These are phyloP conservation scores for Drosophila jambulina DNA, from an alignment of 1,140 invertebrate genomes.

Conservation along the genomic window DNA sequence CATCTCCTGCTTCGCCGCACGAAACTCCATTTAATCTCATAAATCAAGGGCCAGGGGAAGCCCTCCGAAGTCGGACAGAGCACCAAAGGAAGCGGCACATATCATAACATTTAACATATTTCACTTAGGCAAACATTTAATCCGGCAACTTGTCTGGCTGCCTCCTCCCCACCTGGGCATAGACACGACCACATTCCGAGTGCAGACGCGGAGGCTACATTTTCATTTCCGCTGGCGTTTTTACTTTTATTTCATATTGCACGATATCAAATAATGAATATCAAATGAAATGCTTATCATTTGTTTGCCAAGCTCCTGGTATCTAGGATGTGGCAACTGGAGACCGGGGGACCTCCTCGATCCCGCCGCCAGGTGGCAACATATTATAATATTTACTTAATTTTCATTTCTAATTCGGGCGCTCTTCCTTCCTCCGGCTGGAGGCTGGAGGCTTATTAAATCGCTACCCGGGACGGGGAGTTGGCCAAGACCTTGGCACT, in stretches of 20 bases:
- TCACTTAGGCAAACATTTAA: slow-evolving; percentile 81
- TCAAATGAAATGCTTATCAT: slow-evolving; percentile 85
- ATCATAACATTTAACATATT: slow-evolving; percentile 81
- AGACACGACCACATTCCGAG: background rate
- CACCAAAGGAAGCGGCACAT: slow-evolving; percentile 45
- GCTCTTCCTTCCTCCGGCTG: background rate
- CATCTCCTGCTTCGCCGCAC: slow-evolving; percentile 9
- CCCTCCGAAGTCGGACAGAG: background rate
- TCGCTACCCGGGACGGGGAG: slow-evolving; percentile 22
- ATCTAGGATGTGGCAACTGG: slow-evolving; percentile 8
- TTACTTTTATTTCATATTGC: slow-evolving; percentile 82
- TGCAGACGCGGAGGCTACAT: slow-evolving; percentile 33
- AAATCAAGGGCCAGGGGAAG: slow-evolving; percentile 60
- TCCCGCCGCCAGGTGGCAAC: slow-evolving; percentile 48
- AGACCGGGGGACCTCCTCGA: background rate
- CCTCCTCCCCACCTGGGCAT: slow-evolving; percentile 5
- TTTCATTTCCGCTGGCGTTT: slow-evolving; percentile 83
- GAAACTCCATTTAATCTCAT: slow-evolving; percentile 65
- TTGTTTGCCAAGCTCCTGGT: slow-evolving; percentile 75
- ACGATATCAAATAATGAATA: slow-evolving; percentile 85
- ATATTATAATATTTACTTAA: slow-evolving; percentile 85
- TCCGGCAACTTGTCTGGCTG: slow-evolving; percentile 59
- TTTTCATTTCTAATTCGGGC: slow-evolving; percentile 79
- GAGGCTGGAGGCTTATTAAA: slow-evolving; percentile 66
- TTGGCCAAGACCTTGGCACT: slow-evolving; percentile 55